These are phyloP conservation scores for Heliconius charithonia DNA, from an alignment of 2,888 invertebrate genomes.

Conservation along the genomic window DNA sequence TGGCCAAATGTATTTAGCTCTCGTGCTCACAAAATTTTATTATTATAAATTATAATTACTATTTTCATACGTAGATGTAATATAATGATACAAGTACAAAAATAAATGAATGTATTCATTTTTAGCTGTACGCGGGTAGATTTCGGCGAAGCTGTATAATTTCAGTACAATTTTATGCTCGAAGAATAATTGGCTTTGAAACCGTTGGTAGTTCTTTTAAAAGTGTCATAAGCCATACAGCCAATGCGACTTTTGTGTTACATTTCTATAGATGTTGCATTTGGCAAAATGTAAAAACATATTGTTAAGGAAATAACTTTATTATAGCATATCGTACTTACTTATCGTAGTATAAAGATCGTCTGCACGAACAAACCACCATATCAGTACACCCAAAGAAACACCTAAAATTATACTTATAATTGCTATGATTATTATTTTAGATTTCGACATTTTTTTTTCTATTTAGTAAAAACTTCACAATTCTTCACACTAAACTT, in stretches of 20 bases:
- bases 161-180: not conserved
- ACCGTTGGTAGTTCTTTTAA: not conserved
- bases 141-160: too few species aligned
- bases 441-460: constrained; percentile 43
- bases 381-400: constrained; percentile 51
- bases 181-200: not conserved
- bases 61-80: not conserved
- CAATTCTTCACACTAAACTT: not conserved
- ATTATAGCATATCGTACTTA: constrained; percentile 41
- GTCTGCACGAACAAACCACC: constrained; percentile 51
- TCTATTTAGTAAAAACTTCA: not conserved
- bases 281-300: too few species aligned
- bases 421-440: constrained; percentile 41
- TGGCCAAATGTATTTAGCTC: not conserved
- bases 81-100: not conserved
- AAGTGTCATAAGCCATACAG: too few species aligned
- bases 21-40: not conserved
- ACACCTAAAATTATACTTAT: constrained; percentile 45
- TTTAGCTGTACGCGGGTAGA: not conserved
- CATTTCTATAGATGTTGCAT: too few species aligned
- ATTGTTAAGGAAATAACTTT: too few species aligned
- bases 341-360: constrained; percentile 49
- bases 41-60: not conserved
- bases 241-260: too few species aligned
- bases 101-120: not conserved